Evolutionary conservation across 1,140 invertebrate species (phyloP), one percentile per base, ranked within the genome.

Genomic region (Carcinoscorpius rotundicauda): DNA sequence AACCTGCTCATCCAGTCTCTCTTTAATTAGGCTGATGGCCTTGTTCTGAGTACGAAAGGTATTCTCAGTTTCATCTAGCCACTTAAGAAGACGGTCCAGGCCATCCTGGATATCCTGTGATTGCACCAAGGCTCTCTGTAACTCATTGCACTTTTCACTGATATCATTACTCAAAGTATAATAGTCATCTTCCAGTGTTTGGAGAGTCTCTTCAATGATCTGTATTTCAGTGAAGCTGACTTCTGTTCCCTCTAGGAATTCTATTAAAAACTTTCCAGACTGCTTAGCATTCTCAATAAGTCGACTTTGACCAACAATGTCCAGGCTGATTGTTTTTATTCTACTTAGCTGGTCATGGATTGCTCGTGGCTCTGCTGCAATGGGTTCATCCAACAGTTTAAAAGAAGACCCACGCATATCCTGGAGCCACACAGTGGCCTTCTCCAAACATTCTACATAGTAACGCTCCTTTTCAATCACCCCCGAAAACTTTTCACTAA

Each of bases 61-160:
- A 69, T 82, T 85, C 74, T 97, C 92, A 6, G 87, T 86, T 69
- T 87, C 85, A 66, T 86, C 87, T 52, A 97, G 78, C 93, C 93
- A 97, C 59, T 81, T 76, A 5, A 89, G 84, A 6, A 97, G 82
- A 62, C 86, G 84, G 72, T 96, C 91, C 1, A 96, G 80, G 6
- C 91, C 90, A 75, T 95, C 91, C 75, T 95, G 89, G 6, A 97
- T 86, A 11, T 90, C 92, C 78, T 97, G 93, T 62, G 90, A 92
- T 76, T 95, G 90, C 4, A 94, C 85, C 52, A 97, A 78, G 0
- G 93, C 91, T 2, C 87, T 88, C 70, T 97, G 92, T 58, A 97
- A 77, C 57, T 87, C 83, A 68, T 88, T 84, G 72, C 91, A 93
- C n/a, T 88, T 85, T 4, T 88, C 84, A 8, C 83, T 82, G 9